phyloP scores from a whole-genome alignment of 2,113 vertebrate species.

The Clarias macrocephalus region DNA sequence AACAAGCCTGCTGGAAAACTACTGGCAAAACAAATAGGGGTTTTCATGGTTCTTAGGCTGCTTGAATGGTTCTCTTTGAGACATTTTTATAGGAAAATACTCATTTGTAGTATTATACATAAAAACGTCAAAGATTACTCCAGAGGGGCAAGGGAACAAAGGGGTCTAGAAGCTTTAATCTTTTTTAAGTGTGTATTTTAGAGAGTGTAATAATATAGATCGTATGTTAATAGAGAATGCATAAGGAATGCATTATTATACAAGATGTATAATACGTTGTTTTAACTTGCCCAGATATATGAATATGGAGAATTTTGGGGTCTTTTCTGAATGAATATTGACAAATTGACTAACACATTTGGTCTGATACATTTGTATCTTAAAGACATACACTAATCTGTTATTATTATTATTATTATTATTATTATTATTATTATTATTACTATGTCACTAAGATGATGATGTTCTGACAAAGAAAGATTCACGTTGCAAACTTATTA shows the following conservation, averaged over 20 bases:
- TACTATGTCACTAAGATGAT: not conserved
- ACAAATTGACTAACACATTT: not conserved
- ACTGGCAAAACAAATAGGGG: not conserved
- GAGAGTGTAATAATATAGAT: not conserved
- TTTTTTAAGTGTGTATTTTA: not conserved
- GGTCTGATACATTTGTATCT: not conserved
- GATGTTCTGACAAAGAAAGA: not conserved
- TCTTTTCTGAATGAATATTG: not conserved
- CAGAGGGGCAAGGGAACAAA: not conserved
- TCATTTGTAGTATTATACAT: not conserved
- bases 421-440: no score
- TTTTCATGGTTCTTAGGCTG: not conserved
- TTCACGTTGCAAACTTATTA: not conserved
- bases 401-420: not conserved
- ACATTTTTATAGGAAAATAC: not conserved
- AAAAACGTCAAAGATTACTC: not conserved
- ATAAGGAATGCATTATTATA: not conserved
- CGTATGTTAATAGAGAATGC: not conserved
- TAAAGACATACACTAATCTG: not conserved
- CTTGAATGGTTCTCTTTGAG: not conserved
- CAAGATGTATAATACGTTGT: not conserved
- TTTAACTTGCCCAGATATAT: not conserved
- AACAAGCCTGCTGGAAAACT: not conserved
- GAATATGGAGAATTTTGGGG: not conserved
- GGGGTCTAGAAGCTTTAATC: not conserved